phyloP scores from a whole-genome alignment of 2,888 invertebrate genomes.

The Pseudococcus longispinus region DNA sequence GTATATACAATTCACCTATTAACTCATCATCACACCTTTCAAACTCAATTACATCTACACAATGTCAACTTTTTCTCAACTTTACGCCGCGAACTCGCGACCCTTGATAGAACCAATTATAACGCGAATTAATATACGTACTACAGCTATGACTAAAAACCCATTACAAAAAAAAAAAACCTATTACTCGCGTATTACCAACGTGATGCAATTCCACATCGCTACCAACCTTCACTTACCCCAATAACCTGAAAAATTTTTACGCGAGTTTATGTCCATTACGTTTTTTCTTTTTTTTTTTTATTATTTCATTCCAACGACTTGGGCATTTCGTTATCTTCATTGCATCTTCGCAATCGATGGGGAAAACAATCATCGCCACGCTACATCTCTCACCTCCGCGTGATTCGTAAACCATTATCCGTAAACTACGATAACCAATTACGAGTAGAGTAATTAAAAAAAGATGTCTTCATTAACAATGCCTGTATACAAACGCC shows the following conservation, averaged over 20 bases:
- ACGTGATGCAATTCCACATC: not conserved
- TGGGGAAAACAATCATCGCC: not conserved
- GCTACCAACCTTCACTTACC: not conserved
- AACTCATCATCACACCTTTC: too few relatives aligned
- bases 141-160: too few relatives aligned
- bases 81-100: not conserved
- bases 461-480: not conserved
- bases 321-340: not conserved
- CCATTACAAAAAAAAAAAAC: not conserved
- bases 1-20: too few relatives aligned
- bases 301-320: not conserved
- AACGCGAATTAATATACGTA: not conserved
- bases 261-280: not conserved
- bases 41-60: too few relatives aligned
- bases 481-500: not conserved
- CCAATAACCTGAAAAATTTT: not conserved
- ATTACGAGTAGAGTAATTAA: conserved; percentile 28
- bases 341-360: not conserved
- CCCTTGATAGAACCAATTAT: not conserved
- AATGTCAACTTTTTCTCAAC: too few relatives aligned
- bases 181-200: not conserved
- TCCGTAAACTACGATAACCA: conserved; percentile 32
- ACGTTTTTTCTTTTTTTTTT: not conserved
- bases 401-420: conserved; percentile 3
- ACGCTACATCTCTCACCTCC: not conserved